phyloP scores from a whole-genome alignment of 92 coral and sea anemone species.

The Epizoanthus illoricatus region DNA sequence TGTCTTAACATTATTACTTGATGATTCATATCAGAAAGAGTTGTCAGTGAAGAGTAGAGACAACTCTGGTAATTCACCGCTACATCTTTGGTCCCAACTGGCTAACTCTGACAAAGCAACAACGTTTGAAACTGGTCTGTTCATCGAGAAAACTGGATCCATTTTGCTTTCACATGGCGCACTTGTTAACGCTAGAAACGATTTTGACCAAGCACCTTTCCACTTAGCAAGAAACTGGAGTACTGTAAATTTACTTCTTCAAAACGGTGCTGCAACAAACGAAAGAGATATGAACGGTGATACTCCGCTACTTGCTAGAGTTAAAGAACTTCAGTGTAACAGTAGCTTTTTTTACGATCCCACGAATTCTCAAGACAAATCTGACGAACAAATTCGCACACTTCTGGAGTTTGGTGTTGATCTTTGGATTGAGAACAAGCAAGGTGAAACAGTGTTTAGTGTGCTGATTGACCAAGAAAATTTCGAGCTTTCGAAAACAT shows the following conservation, averaged over 20 bases:
- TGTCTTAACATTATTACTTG: background rate
- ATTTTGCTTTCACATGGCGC: background rate
- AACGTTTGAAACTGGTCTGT: background rate
- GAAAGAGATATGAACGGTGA: background rate
- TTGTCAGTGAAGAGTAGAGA: background rate
- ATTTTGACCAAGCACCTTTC: background rate
- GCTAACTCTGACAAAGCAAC: background rate
- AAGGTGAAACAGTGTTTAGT: background rate
- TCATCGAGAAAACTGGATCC: background rate
- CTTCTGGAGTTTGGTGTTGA: background rate
- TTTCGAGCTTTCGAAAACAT: background rate
- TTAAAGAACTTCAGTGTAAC: background rate
- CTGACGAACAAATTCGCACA: slow-evolving; percentile 1
- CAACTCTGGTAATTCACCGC: background rate
- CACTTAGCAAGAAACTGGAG: background rate
- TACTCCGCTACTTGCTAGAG: slow-evolving; percentile 11
- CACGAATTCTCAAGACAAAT: background rate
- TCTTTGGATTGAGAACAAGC: slow-evolving; percentile 1
- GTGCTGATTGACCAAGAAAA: background rate
- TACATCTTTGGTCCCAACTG: background rate
- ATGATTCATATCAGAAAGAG: background rate
- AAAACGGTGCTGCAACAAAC: background rate
- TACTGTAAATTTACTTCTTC: background rate
- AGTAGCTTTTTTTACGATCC: slow-evolving; percentile 11
- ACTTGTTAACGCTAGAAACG: background rate